phyloP scores from a whole-genome alignment of 2,888 invertebrate species.

The Hofmannophila pseudospretella region DNA sequence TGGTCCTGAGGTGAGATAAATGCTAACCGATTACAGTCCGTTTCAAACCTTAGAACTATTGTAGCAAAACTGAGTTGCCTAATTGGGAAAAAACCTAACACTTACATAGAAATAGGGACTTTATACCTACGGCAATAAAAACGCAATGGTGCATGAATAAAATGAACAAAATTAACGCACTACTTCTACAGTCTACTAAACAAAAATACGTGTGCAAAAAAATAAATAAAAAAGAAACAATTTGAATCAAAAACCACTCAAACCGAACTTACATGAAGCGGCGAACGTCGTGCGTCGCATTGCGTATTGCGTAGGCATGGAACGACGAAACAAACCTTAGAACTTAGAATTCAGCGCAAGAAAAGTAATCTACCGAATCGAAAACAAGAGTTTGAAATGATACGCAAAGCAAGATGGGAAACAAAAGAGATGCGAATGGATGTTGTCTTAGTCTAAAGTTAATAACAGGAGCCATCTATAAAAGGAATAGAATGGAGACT shows the following conservation, averaged over 20 bases:
- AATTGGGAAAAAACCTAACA: too few relatives aligned
- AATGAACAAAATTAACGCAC: conserved; percentile 46
- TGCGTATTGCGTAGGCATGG: conserved; percentile 62
- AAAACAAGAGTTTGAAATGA: conserved; percentile 27
- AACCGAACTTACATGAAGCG: conserved; percentile 73
- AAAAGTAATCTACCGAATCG: conserved; percentile 47
- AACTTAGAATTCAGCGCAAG: conserved; percentile 57
- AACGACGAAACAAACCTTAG: conserved; percentile 66
- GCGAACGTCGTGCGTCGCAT: conserved; percentile 60
- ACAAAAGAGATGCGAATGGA: conserved; percentile 44
- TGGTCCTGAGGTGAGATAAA: too few relatives aligned
- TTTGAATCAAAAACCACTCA: conserved; percentile 31
- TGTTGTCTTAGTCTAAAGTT: conserved; percentile 6
- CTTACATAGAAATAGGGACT: too few relatives aligned
- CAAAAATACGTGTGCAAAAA: conserved; percentile 56
- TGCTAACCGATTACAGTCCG: too few relatives aligned
- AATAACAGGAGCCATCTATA: too few relatives aligned
- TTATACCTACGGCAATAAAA: conserved; percentile 35
- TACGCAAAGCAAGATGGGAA: conserved; percentile 37
- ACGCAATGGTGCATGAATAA: conserved; percentile 70
- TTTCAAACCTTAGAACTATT: too few relatives aligned
- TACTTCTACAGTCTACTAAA: conserved; percentile 50
- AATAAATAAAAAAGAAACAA: conserved; percentile 39
- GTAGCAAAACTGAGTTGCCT: too few relatives aligned
- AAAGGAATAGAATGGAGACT: too few relatives aligned